Percentiles rank a stretch among this genome's conserved stretches.
phyloP scores from a whole-genome alignment of 2,113 vertebrate species.

The Malurus alboscapulatus region DNA sequence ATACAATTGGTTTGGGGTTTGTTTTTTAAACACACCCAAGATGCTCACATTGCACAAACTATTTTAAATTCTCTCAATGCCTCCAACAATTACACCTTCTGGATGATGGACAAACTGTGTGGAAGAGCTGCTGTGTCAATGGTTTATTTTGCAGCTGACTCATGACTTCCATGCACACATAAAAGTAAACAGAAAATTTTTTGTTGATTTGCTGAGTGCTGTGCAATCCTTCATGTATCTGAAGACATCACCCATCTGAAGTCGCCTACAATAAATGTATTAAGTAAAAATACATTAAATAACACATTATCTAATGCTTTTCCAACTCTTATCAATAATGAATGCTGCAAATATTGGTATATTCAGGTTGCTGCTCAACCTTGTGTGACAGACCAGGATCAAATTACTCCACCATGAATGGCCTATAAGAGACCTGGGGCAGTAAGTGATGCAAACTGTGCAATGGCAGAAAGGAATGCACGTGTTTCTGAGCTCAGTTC shows the following conservation, averaged over 20 bases:
- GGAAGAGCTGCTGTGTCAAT: background rate
- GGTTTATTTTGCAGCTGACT: conserved; percentile 6
- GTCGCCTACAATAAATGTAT: background rate
- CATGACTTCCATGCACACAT: background rate
- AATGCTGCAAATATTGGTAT: conserved; percentile 18
- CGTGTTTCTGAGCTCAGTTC: background rate
- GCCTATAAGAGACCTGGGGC: background rate
- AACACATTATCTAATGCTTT: conserved; percentile 22
- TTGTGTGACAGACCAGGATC: conserved; percentile 23
- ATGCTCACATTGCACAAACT: background rate
- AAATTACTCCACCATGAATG: background rate
- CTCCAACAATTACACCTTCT: background rate
- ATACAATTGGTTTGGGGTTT: background rate
- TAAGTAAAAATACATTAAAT: background rate
- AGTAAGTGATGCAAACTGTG: background rate
- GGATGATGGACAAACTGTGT: background rate
- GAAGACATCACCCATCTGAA: background rate
- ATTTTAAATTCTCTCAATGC: background rate
- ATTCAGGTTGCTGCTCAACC: conserved; percentile 15
- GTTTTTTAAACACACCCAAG: background rate
- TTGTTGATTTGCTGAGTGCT: conserved; percentile 11
- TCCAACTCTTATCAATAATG: conserved; percentile 31
- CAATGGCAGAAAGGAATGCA: background rate
- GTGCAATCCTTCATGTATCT: background rate
- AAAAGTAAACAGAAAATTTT: background rate